Evolutionary conservation across 2,888 invertebrate species (phyloP), one percentile per base, ranked within the genome.

Genomic region (Plagiodera versicolora): DNA sequence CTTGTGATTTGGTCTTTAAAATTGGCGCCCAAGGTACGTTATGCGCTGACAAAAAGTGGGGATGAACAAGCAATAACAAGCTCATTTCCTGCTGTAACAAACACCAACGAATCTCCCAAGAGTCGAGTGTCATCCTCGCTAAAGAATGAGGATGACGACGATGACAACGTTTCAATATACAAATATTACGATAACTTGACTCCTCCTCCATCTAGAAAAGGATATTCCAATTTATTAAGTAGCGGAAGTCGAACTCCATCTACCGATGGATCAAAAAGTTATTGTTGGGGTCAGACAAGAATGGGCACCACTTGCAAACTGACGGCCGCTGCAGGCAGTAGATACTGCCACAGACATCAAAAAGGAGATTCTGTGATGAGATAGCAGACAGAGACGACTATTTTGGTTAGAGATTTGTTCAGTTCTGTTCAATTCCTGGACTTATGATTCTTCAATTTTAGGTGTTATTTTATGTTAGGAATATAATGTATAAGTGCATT

Each of bases 321-420:
- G 52, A 67, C 67, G 9, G 63, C 76, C 18, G 18, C 75, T 28
- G 68, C 73, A 24, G 81, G 80, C 19, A 67, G 78, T 45, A 77
- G 79, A 65, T 79, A 63, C 64, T 81, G 81, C 67, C 72, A 74
- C 60, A 72, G 78, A 24, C 81, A 80, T 72, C 75, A 78, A 65
- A 67, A 60, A 17, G 81, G 80, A 9, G 77, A 78, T 69, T 81
- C 80, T 11, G 70, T 80, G 45, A 71, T 77, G 57, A 73, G 72
- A 24, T 73, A 64, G 47, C n/a, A n/a, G n/a, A n/a, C n/a, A n/a
- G n/a, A n/a, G n/a, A n/a, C n/a, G n/a, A n/a, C n/a, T n/a, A n/a
- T n/a, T n/a, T 24, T 24, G 24, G 6, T 24, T 6, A 24, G 24
- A 3, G 6, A 5, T 24, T 24, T 6, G 24, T 24, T 24, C 24